These are phyloP conservation scores for Yoshiicerus persimilis DNA, from an alignment of 1,140 invertebrate species.

Conservation along the genomic window DNA sequence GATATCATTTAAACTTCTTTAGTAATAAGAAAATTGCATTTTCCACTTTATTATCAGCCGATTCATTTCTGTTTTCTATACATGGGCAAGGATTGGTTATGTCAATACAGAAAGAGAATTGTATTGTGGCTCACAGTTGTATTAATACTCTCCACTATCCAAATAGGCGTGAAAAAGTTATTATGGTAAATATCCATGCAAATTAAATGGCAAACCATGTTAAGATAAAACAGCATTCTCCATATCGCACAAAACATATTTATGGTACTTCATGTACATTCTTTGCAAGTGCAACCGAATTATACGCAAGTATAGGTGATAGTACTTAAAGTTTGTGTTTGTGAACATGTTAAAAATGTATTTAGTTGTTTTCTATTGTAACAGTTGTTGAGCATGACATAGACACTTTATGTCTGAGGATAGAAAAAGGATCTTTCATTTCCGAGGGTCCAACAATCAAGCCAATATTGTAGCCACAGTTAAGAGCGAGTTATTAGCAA, in stretches of 20 bases:
- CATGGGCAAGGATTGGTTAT: neutral
- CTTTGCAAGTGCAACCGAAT: no score
- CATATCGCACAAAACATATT: neutral
- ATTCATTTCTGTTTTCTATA: neutral
- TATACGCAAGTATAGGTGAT: no score
- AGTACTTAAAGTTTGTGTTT: neutral
- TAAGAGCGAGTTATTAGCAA: no score
- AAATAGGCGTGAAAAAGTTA: no score
- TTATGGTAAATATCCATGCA: neutral
- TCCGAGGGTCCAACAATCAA: neutral
- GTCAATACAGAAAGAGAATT: neutral
- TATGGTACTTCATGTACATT: no score
- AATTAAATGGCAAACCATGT: neutral
- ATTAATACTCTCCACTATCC: neutral
- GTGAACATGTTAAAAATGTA: neutral
- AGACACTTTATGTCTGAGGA: neutral
- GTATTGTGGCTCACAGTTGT: neutral
- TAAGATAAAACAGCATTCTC: neutral
- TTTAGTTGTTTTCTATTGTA: neutral
- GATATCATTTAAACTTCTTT: neutral
- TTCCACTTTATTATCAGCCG: neutral
- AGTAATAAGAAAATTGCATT: neutral
- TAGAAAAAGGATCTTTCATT: neutral
- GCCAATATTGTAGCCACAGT: neutral
- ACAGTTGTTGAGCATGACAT: neutral